Percentiles rank a stretch among this genome's conserved stretches.
These are phyloP conservation scores for Tenebrosternarchus preto DNA, from an alignment of 2,113 vertebrate species.

Conservation along the genomic window DNA sequence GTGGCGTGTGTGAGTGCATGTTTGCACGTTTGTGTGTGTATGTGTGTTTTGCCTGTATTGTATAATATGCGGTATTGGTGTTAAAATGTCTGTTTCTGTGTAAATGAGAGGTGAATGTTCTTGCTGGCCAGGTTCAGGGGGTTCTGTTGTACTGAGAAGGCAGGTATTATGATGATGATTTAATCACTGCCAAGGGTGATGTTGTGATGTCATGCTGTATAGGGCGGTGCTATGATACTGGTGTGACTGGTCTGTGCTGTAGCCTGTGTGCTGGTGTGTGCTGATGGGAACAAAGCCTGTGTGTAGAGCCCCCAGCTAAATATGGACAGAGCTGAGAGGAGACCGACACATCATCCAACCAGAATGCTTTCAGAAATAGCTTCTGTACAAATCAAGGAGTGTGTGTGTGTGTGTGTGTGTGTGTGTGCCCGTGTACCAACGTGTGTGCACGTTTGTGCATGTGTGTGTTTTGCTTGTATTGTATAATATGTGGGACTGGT, in stretches of 20 bases:
- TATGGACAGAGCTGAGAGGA: conserved; percentile 69
- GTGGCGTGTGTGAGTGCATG: not conserved
- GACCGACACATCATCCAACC: conserved; percentile 71
- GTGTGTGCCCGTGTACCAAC: not conserved
- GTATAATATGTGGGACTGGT: too few species aligned
- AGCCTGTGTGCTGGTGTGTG: not conserved
- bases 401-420: not conserved
- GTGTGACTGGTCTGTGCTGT: not conserved
- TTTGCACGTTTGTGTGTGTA: not conserved
- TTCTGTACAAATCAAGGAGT: conserved; percentile 68
- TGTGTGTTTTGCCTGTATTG: too few species aligned
- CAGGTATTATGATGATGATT: too few species aligned
- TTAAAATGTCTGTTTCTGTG: too few species aligned
- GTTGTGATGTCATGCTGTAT: too few species aligned
- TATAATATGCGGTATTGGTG: too few species aligned
- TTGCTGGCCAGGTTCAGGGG: too few species aligned
- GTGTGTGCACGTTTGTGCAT: not conserved
- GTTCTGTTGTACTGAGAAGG: too few species aligned
- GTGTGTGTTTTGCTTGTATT: not conserved
- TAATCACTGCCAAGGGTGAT: too few species aligned
- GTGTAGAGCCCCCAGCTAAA: conserved; percentile 72
- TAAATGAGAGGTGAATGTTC: too few species aligned
- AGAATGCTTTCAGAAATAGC: conserved; percentile 83
- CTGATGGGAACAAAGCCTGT: conserved; percentile 57
- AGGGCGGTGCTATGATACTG: too few species aligned